Conservation (phyloP, 2,888 invertebrate species). For the Oscheius sp. region DNA sequence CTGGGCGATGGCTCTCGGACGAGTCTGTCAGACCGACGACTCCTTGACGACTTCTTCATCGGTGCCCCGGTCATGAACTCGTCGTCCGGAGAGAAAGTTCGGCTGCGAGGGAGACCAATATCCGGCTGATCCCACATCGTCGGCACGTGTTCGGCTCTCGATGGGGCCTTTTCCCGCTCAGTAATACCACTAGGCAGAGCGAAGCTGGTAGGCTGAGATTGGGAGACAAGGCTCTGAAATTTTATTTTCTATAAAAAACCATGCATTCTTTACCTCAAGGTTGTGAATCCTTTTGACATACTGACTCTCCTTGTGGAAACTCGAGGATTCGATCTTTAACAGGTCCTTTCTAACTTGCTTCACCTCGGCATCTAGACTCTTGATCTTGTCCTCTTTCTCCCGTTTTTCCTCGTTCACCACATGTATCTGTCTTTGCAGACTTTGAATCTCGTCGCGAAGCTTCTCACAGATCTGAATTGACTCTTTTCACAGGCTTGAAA, state of each 20-base stretch:
- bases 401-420: constrained; percentile 36
- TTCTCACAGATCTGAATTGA: constrained; percentile 21
- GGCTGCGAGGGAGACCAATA: constrained; percentile 13
- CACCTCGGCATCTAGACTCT: constrained; percentile 44
- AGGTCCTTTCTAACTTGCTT: constrained; percentile 47
- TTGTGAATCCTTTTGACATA: constrained; percentile 44
- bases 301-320: constrained; percentile 51
- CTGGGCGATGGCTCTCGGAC: constrained; percentile 44
- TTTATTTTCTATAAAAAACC: background rate
- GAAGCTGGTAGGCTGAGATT: background rate
- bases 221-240: background rate
- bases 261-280: background rate
- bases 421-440: constrained; percentile 40
- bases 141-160: constrained; percentile 24
- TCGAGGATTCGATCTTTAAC: constrained; percentile 48
- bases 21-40: constrained; percentile 41
- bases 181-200: background rate
- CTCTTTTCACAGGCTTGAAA: background rate
- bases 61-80: constrained; percentile 15
- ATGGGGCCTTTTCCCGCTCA: constrained; percentile 31
- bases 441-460: constrained; percentile 41
- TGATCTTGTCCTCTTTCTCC: constrained; percentile 49
- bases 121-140: constrained; percentile 47
- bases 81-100: constrained; percentile 39
- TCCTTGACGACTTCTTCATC: constrained; percentile 35